Evolutionary conservation across 2,888 invertebrate species (phyloP).

Genomic region (Megastigmus dorsalis): DNA sequence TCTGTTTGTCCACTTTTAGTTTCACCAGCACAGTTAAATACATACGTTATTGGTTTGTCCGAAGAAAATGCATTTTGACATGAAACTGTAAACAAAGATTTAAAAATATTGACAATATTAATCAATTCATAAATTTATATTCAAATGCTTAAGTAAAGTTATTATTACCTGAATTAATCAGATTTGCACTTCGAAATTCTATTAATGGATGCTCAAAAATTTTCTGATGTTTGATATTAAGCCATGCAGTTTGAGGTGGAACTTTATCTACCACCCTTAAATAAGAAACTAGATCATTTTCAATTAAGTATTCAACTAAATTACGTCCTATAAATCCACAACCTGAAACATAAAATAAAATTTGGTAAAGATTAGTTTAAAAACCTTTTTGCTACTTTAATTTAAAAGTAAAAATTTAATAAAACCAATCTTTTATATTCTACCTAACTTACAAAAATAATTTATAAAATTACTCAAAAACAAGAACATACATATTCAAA

Average conservation of each 20-base stretch:
- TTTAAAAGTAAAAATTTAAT: too few species aligned
- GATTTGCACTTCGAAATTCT: slow-evolving; percentile 93
- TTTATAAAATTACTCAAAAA: too few species aligned
- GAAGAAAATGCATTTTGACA: slow-evolving; percentile 85
- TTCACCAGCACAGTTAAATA: slow-evolving; percentile 94
- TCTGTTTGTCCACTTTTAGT: slow-evolving; percentile 92
- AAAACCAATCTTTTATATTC: too few species aligned
- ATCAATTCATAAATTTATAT: not conserved
- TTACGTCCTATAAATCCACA: slow-evolving; percentile 96
- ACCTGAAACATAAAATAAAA: slow-evolving; percentile 77
- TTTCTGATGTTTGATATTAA: slow-evolving; percentile 84
- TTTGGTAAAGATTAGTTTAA: not conserved
- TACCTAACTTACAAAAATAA: too few species aligned
- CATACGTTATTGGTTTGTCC: slow-evolving; percentile 82
- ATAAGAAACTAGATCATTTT: slow-evolving; percentile 84
- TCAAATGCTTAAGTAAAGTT: slow-evolving; percentile 23
- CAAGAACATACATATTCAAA: too few species aligned
- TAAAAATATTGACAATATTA: not conserved
- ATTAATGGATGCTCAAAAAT: slow-evolving; percentile 85
- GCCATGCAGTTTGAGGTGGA: slow-evolving; percentile 93
- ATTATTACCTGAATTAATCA: slow-evolving; percentile 87
- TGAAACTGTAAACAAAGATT: slow-evolving; percentile 78
- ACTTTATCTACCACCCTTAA: slow-evolving; percentile 93
- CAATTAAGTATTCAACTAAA: slow-evolving; percentile 86
- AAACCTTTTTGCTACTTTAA: too few species aligned